Conservation (phyloP, 37 sponge, comb jelly and placozoan species). For the Crambe crambe region DNA sequence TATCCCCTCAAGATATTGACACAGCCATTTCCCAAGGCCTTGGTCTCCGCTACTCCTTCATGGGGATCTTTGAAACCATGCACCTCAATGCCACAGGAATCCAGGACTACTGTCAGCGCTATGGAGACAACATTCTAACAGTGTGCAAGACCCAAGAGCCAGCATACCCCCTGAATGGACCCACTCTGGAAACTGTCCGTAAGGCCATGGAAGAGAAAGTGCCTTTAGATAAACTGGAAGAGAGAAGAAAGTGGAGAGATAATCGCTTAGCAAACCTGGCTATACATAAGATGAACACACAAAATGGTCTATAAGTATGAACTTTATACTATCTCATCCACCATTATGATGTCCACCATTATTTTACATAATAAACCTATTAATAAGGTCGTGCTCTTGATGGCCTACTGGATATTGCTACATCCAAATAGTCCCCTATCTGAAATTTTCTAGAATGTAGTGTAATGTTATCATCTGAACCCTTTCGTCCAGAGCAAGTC, state of each 20-base stretch:
- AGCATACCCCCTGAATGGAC: constrained; percentile 68
- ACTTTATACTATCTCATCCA: too few relatives aligned
- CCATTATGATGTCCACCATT: too few relatives aligned
- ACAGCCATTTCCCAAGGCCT: constrained; percentile 87
- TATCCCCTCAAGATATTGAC: constrained; percentile 93
- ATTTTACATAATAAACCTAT: too few relatives aligned
- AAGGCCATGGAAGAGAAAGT: constrained; percentile 46
- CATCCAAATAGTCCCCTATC: constrained; percentile 92
- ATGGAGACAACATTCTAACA: constrained; percentile 80
- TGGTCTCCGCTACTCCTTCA: constrained; percentile 86
- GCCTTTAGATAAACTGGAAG: constrained; percentile 74
- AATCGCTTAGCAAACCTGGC: constrained; percentile 69
- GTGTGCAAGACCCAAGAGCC: constrained; percentile 70
- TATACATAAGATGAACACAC: background rate
- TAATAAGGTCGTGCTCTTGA: constrained; percentile 60
- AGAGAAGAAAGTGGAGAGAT: constrained; percentile 86
- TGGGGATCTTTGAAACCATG: constrained; percentile 92
- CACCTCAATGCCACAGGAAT: constrained; percentile 95
- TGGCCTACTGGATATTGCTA: constrained; percentile 72
- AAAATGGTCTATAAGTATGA: too few relatives aligned
- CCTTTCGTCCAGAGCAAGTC: constrained; percentile 67
- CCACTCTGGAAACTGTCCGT: constrained; percentile 57
- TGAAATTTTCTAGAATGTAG: constrained; percentile 81
- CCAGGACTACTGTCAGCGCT: constrained; percentile 88
- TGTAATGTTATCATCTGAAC: constrained; percentile 76